Evolutionary conservation across 2,888 invertebrate species (phyloP).

Genomic region (Trisateles emortualis): DNA sequence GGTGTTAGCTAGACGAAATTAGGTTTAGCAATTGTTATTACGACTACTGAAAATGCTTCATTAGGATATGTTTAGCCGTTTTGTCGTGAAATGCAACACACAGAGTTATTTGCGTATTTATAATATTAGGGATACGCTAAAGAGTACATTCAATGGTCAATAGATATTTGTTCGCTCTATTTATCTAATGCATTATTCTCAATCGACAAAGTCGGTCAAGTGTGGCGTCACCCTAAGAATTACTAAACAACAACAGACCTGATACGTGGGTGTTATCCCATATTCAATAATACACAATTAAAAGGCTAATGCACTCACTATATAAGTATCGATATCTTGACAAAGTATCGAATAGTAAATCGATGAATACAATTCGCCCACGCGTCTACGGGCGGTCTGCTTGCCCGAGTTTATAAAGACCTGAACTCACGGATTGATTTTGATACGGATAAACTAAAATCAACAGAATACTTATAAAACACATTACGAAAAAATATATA

Average conservation of each 20-base stretch:
- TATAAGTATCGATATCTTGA: conserved; percentile 52
- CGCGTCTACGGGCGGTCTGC: conserved; percentile 60
- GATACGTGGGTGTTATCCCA: conserved; percentile 63
- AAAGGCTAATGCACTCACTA: conserved; percentile 71
- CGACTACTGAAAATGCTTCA: too few relatives aligned
- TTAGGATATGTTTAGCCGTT: too few relatives aligned
- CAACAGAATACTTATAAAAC: too few relatives aligned
- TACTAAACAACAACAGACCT: conserved; percentile 50
- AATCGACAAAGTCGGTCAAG: neutral
- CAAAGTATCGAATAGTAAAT: conserved; percentile 52
- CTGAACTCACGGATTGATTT: neutral
- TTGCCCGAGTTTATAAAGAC: conserved; percentile 47
- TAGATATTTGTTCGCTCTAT: neutral
- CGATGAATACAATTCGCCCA: conserved; percentile 66
- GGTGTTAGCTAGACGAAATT: too few relatives aligned
- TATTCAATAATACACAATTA: conserved; percentile 69
- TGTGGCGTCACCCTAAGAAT: conserved; percentile 21
- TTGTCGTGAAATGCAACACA: too few relatives aligned
- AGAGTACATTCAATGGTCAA: too few relatives aligned
- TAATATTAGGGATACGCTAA: too few relatives aligned
- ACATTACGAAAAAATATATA: too few relatives aligned
- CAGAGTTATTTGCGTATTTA: too few relatives aligned
- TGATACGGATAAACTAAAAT: neutral
- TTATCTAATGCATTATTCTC: neutral
- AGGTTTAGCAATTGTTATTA: too few relatives aligned